Conservation (phyloP, 2,888 invertebrate genomes). For the Drosophila histrio region DNA sequence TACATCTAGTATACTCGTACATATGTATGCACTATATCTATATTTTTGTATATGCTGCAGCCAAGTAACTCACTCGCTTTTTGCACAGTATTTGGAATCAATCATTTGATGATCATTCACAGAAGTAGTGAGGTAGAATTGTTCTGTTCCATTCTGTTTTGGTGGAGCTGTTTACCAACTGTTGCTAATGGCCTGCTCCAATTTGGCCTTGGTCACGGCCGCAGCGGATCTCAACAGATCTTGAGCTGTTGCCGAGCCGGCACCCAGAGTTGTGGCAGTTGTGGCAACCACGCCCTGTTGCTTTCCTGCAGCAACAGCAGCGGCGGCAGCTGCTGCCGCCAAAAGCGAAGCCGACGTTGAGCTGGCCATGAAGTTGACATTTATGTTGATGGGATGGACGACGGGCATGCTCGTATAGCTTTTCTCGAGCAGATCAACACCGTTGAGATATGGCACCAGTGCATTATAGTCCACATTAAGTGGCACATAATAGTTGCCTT, state of each 20-base stretch:
- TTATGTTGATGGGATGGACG: slow-evolving; percentile 94
- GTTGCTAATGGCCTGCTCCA: slow-evolving; percentile 82
- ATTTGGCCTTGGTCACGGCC: slow-evolving; percentile 79
- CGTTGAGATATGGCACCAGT: slow-evolving; percentile 88
- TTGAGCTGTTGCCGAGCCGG: slow-evolving; percentile 48
- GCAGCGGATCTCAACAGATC: slow-evolving; percentile 51
- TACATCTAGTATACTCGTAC: slow-evolving; percentile 3
- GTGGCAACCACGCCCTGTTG: slow-evolving; percentile 54
- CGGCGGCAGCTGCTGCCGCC: slow-evolving; percentile 78
- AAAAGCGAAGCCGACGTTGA: slow-evolving; percentile 73
- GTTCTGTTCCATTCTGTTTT: slow-evolving; percentile 40
- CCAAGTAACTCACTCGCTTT: slow-evolving; percentile 22
- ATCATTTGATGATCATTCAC: slow-evolving; percentile 81
- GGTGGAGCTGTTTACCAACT: slow-evolving; percentile 77
- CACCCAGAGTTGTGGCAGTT: slow-evolving; percentile 43
- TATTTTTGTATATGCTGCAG: slow-evolving; percentile 26
- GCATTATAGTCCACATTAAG: slow-evolving; percentile 91
- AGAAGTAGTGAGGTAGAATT: slow-evolving; percentile 83
- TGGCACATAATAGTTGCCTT: slow-evolving; percentile 95
- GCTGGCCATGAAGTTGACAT: slow-evolving; percentile 89
- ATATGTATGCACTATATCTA: slow-evolving; percentile 2
- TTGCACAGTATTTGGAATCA: slow-evolving; percentile 54
- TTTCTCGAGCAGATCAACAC: slow-evolving; percentile 86
- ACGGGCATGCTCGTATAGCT: slow-evolving; percentile 85
- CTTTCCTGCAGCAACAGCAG: slow-evolving; percentile 75